phyloP scores from a whole-genome alignment of 2,888 invertebrate species.

The Ryuthela nishihirai region DNA sequence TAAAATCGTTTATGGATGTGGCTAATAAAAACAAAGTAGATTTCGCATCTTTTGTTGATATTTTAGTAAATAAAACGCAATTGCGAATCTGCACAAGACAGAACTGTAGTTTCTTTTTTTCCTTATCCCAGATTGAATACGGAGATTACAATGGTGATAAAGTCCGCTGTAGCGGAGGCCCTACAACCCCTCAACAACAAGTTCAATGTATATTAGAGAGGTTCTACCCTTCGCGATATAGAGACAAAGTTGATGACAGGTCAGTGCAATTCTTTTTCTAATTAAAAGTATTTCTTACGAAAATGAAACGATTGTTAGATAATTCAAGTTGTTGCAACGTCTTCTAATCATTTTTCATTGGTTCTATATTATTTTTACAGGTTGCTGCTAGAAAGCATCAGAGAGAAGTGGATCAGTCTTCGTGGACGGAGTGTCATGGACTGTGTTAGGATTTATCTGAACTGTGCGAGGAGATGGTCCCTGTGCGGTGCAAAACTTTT shows the following conservation, averaged over 20 bases:
- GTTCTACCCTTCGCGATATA: constrained; percentile 85
- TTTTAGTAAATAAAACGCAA: too few species aligned
- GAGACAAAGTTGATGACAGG: constrained; percentile 55
- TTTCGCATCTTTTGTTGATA: too few species aligned
- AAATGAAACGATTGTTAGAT: too few species aligned
- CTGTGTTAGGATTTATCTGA: constrained; percentile 90
- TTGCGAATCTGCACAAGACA: too few species aligned
- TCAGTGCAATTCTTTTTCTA: neutral
- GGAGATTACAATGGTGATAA: constrained; percentile 73
- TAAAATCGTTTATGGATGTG: too few species aligned
- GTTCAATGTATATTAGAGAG: constrained; percentile 74
- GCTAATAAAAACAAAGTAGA: too few species aligned
- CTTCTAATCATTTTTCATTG: too few species aligned
- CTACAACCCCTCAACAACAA: constrained; percentile 58
- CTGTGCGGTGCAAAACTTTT: constrained; percentile 91
- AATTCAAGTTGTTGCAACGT: too few species aligned
- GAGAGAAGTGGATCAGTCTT: constrained; percentile 82
- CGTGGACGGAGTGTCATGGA: constrained; percentile 81
- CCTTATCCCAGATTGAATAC: constrained; percentile 63
- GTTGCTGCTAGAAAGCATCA: constrained; percentile 46
- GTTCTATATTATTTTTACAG: constrained; percentile 4
- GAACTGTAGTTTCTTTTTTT: constrained; percentile 12
- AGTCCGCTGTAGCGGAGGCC: constrained; percentile 56
- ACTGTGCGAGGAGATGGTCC: constrained; percentile 93
- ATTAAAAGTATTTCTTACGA: too few species aligned